Base-by-base conservation (phyloP, 2,797 vertebrate genomes). In the Scarus forsteni region DNA sequence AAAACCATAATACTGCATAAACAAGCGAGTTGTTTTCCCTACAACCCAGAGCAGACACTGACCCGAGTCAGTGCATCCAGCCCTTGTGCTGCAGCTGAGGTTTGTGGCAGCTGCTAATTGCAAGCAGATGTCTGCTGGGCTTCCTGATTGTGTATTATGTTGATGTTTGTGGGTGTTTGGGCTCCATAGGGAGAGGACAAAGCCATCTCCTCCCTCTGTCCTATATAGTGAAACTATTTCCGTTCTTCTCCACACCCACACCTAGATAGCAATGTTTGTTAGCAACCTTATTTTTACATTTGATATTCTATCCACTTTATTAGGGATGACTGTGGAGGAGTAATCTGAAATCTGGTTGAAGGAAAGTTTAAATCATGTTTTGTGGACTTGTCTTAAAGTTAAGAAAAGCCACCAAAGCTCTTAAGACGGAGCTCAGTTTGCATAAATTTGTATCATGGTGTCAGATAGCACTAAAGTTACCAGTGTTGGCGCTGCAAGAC, bases 51-150 rank as follows among this genome's bases (percentile, higher is more conserved):
- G 39, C 53, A 6, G 15, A 11, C 0, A 4, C 36, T 53, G 57
- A 49, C 53, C 16, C 11, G 27, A 35, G 51, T 74, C 54, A 62
- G 60, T 56, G 18, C 45, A 45, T 62, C 36, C 27, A 54, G 66
- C 10, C 65, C 35, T 60, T 46, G 68, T 42, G 42, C 55, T 51
- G 19, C 42, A 63, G 60, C 60, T 71, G 75, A 74, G 80, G 79
- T 84, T 85, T 85, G 79, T n/a, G 79, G 84, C 36, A 10, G n/a
- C 16, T 35, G 66, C 63, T 86, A 84, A 89, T 77, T 64, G 70
- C 56, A 67, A 53, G 56, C 87, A 91, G 84, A 83, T 86, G 85
- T 85, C 36, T 44, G 34, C 60, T 45, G 15, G 59, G 50, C 14
- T 36, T 78, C 45, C 39, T 66, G 48, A 15, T 27, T 10, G 50